Evolutionary conservation across 2,797 vertebrate species (phyloP).

Genomic region (Halcyon smyrnensis): DNA sequence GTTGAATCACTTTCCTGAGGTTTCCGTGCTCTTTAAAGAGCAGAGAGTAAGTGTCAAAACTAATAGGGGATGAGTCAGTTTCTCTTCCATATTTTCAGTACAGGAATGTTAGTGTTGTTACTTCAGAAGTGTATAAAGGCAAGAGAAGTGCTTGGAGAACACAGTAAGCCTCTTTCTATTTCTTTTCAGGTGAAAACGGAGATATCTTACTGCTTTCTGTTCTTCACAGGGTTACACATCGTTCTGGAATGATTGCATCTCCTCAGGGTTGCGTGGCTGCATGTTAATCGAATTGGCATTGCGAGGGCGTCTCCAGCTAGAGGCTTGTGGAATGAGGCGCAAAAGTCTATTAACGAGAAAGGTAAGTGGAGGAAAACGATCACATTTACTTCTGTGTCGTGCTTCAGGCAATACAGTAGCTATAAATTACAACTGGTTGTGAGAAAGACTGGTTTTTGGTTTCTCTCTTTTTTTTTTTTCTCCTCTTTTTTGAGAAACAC

Average conservation of each 20-base stretch:
- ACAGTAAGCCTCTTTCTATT: background rate
- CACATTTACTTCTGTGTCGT: background rate
- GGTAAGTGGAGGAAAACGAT: slow-evolving; percentile 75
- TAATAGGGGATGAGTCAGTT: background rate
- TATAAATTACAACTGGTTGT: background rate
- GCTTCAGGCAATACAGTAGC: background rate
- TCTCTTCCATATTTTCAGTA: background rate
- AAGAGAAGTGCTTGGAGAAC: background rate
- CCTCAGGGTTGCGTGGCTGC: slow-evolving; percentile 93
- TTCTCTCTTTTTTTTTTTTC: too few relatives aligned
- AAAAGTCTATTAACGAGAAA: slow-evolving; percentile 94
- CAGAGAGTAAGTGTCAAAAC: background rate
- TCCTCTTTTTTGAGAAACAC: background rate
- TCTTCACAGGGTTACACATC: slow-evolving; percentile 93
- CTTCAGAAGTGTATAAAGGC: background rate
- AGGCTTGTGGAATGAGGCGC: slow-evolving; percentile 94
- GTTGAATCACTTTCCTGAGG: background rate
- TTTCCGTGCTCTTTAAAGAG: background rate
- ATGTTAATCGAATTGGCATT: slow-evolving; percentile 96
- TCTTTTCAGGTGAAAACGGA: background rate
- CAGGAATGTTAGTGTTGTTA: background rate
- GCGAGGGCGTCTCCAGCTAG: slow-evolving; percentile 91
- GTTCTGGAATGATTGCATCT: slow-evolving; percentile 99
- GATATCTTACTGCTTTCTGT: background rate
- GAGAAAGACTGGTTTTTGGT: background rate